Evolutionary conservation across 2,797 vertebrate species (phyloP).

Genomic region (Coccyzus lansbergi): DNA sequence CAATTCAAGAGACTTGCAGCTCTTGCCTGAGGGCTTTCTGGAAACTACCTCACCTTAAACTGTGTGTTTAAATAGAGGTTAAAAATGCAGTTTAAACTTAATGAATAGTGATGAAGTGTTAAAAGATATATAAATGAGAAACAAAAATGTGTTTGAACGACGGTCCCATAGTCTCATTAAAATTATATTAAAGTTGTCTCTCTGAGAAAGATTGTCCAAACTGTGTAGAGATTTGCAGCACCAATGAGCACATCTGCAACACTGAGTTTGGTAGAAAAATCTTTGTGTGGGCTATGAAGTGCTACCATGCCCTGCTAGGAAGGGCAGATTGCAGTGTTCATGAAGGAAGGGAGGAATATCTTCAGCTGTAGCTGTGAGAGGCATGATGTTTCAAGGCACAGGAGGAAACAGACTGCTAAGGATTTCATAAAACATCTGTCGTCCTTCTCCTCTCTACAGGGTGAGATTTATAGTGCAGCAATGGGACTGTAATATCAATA

Average conservation of each 20-base stretch:
- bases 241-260: fast-evolving
- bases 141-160: neutral
- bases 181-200: neutral
- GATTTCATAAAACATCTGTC: neutral
- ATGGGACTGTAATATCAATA: neutral
- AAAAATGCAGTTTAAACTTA: conserved; percentile 24
- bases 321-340: neutral
- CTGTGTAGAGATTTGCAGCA: neutral
- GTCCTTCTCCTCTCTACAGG: neutral
- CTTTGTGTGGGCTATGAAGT: neutral
- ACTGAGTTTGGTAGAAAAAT: neutral
- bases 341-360: neutral
- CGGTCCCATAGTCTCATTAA: neutral
- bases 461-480: neutral
- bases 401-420: neutral
- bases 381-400: neutral
- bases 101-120: neutral
- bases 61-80: neutral
- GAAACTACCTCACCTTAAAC: neutral
- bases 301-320: neutral
- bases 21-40: conserved; percentile 1
- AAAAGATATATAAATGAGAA: conserved; percentile 14
- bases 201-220: neutral
- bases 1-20: neutral
- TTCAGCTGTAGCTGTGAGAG: neutral